Base-by-base conservation (phyloP, 2,888 invertebrate species). In the Eupithecia insigniata region DNA sequence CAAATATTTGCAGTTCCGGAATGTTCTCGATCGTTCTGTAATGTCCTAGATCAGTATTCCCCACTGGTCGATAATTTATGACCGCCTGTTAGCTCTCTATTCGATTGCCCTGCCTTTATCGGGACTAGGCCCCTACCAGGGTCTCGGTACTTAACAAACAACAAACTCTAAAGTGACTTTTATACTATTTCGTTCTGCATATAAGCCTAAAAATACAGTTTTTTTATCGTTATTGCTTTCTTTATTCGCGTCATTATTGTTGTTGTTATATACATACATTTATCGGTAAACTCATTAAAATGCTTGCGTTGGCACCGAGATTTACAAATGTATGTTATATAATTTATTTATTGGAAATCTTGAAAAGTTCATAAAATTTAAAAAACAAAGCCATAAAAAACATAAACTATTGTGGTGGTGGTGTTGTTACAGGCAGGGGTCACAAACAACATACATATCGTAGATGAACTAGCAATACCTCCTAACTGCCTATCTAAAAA, bases 91-190 rank as follows among this genome's bases (percentile, higher is more conserved):
- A 69, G 71, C 74, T 69, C 67, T 60, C 71, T 58, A 64, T 71
- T 74, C 74, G 64, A 74, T 74, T 74, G 71, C 74, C 71, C 71
- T 74, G 71, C 74, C 71, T 71, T 74, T 69, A 74, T 67, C 28
- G 28, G 34, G 58, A 26, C 32, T 26, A 6, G 14, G 22, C 46
- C 61, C 39, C 32, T 71, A 74, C 71, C 14, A 66, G 26, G 26
- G 55, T 55, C 12, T 22, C 26, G 36, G 36, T 64, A 26, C 1
- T 34, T 34, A 32, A 32, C 16, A n/a, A 22, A 32, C 26, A n/a
- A n/a, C 62, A n/a, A 22, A 39, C 22, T 28, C 18, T 62, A 8
- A 62, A n/a, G 32, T 62, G 34, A 26, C 26, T 61, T 61, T 61
- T 16, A n/a, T n/a, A 32, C 61, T n/a, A 32, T n/a, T 18, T 6